Evolutionary conservation across 2,113 vertebrate species (phyloP).

Genomic region (Clupea harengus): DNA sequence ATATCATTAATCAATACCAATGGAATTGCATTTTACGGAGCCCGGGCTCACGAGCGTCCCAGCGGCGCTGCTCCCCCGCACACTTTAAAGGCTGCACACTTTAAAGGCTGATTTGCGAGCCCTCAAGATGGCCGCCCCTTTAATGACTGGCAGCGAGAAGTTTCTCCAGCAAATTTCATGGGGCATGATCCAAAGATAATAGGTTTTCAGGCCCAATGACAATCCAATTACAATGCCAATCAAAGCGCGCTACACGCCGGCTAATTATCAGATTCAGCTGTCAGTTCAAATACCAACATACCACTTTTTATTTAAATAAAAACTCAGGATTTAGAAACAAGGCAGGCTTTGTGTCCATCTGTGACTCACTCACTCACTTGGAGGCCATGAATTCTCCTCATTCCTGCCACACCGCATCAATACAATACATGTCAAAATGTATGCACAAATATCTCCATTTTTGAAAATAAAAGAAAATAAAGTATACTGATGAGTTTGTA

Average conservation of each 20-base stretch:
- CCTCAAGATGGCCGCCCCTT: constrained; percentile 93
- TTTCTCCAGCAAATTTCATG: constrained; percentile 99
- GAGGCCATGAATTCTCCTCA: constrained; percentile 67
- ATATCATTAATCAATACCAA: constrained; percentile 99
- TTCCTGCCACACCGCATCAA: neutral
- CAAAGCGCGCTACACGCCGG: constrained; percentile 99
- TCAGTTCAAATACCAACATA: constrained; percentile 99
- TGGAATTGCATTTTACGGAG: constrained; percentile 84
- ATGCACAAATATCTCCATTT: neutral
- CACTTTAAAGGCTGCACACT: constrained; percentile 76
- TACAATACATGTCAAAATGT: neutral
- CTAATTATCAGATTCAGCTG: constrained; percentile 99
- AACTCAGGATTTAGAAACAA: constrained; percentile 86
- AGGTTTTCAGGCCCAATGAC: constrained; percentile 99
- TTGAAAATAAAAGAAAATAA: neutral
- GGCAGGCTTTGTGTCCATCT: constrained; percentile 75
- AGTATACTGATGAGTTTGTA: neutral
- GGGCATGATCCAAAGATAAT: constrained; percentile 99
- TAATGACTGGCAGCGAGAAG: constrained; percentile 99
- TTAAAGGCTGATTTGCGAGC: constrained; percentile 95
- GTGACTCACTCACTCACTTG: constrained; percentile 83
- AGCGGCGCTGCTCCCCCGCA: constrained; percentile 78
- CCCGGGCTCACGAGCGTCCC: constrained; percentile 89
- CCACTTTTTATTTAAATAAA: constrained; percentile 99
- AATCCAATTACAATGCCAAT: constrained; percentile 99